Evolutionary conservation across 2,797 vertebrate species (phyloP).

Genomic region (Eospalax fontanierii): DNA sequence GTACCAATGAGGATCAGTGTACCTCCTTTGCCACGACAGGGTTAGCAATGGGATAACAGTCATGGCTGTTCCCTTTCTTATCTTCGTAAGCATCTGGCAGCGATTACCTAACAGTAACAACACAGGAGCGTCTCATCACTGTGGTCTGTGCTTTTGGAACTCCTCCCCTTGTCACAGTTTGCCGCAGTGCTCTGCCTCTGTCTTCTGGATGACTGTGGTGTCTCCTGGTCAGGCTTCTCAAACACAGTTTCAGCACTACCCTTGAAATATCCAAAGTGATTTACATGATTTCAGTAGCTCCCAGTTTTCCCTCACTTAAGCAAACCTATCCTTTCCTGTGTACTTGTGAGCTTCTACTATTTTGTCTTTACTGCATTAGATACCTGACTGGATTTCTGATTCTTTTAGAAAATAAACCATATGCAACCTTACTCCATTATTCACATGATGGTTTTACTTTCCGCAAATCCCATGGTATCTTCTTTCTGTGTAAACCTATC

Average conservation of each 20-base stretch:
- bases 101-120: not conserved
- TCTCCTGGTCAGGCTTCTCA: not conserved
- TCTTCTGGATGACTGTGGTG: rapidly evolving
- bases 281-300: not conserved
- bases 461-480: not conserved
- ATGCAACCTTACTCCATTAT: not conserved
- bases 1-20: not conserved
- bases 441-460: not conserved
- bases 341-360: not conserved
- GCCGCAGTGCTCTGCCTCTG: not conserved
- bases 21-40: not conserved
- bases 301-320: not conserved
- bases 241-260: not conserved
- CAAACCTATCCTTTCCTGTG: not conserved
- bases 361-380: not conserved
- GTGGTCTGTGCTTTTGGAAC: not conserved
- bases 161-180: not conserved
- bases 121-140: not conserved
- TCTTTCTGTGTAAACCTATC: not conserved
- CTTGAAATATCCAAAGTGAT: not conserved
- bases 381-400: not conserved
- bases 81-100: not conserved
- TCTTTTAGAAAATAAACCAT: not conserved
- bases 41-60: not conserved
- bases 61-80: not conserved